Base-by-base conservation (phyloP, 2,113 vertebrate species). In the Picathartes gymnocephalus region DNA sequence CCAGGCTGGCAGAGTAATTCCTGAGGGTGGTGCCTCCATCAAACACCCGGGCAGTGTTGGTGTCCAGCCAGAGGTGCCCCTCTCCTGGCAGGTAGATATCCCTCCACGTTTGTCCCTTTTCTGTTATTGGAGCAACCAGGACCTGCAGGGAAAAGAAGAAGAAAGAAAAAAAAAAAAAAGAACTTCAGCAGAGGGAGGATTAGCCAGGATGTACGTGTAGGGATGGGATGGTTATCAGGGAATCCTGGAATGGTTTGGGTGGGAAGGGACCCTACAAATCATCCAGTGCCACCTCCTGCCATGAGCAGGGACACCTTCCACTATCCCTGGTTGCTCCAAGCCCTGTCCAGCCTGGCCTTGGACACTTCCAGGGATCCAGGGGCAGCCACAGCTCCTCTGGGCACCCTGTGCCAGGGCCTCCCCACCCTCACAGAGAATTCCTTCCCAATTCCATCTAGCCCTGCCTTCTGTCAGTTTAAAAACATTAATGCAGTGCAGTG, bases 21-120 rank as follows among this genome's bases (percentile, higher is more conserved):
- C 98, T 97, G 68, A 99, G 95, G 37, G 98, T 71, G 81, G 98
- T 99, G 90, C 98, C 99, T 31, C 99, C 99, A 4, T 98, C 98
- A 7, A 99, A 99, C 76, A 99, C 98, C 16, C 92, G 97, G 28
- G 96, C 98, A 3, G 96, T 98, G 93, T 56, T 98, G 89, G 95
- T 95, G 95, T 99, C 98, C 97, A 98, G 96, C 99, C 99, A 99
- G 19, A 97, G 97, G 40, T 97, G 97, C 50, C 97, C 98, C 31
- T 97, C 97, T 19, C 98, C 98, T 4, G 99, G 99, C 87, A 99
- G 96, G 95, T 98, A 99, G 90, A 99, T 97, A 66, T 99, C 98
- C 95, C 99, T 97, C 86, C 97, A 96, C 3, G 33, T 93, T 7
- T 97, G 97, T 31, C 98, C 98, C 64, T 97, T 98, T 80, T 98